A percentile compares a stretch with the other conserved stretches of the same genome.
These are phyloP conservation scores for Drosophila sucinea DNA, from an alignment of 1,140 invertebrate genomes.

Conservation along the genomic window DNA sequence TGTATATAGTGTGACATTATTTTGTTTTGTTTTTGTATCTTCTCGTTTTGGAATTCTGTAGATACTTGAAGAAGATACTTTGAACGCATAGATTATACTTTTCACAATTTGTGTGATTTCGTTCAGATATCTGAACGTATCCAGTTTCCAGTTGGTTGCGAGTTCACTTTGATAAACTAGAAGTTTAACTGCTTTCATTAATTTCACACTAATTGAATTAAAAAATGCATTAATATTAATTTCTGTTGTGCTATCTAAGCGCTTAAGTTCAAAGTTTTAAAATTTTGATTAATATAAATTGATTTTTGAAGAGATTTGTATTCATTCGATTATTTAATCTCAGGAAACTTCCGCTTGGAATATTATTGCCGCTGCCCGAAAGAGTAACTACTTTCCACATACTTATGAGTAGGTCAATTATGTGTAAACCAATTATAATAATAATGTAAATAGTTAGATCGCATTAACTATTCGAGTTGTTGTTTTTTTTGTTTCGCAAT, in stretches of 20 bases:
- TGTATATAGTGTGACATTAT: constrained; percentile 12
- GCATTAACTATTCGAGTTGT: constrained; percentile 25
- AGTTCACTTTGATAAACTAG: not conserved
- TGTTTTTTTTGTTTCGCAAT: constrained; percentile 21
- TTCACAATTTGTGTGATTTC: constrained; percentile 18
- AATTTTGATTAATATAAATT: constrained; percentile 46
- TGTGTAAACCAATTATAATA: constrained; percentile 34
- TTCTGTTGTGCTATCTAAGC: not conserved
- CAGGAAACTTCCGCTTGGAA: not conserved
- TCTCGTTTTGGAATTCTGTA: constrained; percentile 33
- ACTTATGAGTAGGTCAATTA: constrained; percentile 21
- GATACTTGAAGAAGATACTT: not conserved
- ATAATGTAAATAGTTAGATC: constrained; percentile 27
- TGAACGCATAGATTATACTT: constrained; percentile 10
- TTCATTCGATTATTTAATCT: not conserved
- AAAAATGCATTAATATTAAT: constrained; percentile 48
- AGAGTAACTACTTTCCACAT: not conserved
- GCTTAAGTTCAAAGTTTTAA: constrained; percentile 23
- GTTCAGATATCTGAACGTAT: not conserved
- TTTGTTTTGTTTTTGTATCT: constrained; percentile 25
- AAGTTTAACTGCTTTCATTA: constrained; percentile 1
- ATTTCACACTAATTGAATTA: constrained; percentile 31
- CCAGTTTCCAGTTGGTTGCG: not conserved
- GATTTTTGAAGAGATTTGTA: constrained; percentile 30
- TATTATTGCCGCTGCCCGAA: not conserved